Conservation (phyloP, 2,797 vertebrate species). For the Rhinogobio ventralis region DNA sequence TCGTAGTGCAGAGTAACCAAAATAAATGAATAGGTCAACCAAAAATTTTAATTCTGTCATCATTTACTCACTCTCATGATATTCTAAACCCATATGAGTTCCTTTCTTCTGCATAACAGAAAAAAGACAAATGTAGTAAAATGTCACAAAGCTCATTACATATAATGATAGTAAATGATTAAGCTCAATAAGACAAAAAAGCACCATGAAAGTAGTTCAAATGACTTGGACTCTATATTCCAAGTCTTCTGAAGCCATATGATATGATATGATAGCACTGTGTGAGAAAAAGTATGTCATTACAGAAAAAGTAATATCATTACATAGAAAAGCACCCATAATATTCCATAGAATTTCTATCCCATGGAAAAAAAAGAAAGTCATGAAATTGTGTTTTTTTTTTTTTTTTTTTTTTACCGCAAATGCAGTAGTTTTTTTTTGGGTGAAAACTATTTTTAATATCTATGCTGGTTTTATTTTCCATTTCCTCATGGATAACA, state of each 20-base stretch:
- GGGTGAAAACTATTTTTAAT: not conserved
- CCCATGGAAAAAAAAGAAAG: not conserved
- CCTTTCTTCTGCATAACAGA: not conserved
- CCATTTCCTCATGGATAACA: not conserved
- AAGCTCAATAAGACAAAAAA: too few species aligned
- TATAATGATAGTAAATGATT: not conserved
- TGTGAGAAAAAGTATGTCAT: not conserved
- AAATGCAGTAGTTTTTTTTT: not conserved
- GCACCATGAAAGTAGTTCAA: not conserved
- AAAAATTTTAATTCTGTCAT: not conserved
- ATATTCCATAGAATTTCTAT: not conserved
- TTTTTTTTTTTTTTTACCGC: not conserved
- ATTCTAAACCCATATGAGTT: not conserved
- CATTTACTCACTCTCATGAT: not conserved
- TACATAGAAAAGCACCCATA: not conserved
- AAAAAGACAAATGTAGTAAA: not conserved
- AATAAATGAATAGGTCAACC: slow-evolving; percentile 28
- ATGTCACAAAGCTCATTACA: not conserved
- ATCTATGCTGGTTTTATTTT: not conserved
- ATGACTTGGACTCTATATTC: not conserved
- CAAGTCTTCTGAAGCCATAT: not conserved
- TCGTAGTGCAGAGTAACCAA: not conserved
- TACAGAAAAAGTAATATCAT: too few species aligned
- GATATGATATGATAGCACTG: not conserved
- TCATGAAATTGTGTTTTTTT: not conserved